A percentile compares a stretch with the other conserved stretches of the same genome.
Conservation (phyloP, 23 tunicate species). For the Clavelina lepadiformis region DNA sequence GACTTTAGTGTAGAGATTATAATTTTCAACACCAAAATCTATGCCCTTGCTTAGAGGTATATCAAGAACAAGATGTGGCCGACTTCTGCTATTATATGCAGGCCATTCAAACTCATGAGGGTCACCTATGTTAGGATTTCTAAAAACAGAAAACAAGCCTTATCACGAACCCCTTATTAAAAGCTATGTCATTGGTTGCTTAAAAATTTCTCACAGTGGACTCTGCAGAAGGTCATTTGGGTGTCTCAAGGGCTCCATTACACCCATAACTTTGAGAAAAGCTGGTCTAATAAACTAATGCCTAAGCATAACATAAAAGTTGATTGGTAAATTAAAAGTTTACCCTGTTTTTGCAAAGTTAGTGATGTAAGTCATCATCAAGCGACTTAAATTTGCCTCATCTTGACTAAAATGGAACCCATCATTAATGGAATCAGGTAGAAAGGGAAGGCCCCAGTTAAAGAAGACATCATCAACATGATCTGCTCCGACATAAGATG, state of each 20-base stretch:
- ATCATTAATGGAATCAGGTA: neutral
- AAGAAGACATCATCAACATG: neutral
- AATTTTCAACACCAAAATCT: neutral
- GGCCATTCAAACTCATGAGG: neutral
- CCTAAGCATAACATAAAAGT: no score
- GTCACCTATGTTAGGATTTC: neutral
- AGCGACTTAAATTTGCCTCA: neutral
- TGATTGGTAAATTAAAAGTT: no score
- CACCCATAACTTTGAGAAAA: no score
- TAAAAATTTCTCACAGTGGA: no score
- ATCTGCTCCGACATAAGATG: neutral
- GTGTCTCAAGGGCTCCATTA: no score
- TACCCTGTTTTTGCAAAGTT: slow-evolving; percentile 1
- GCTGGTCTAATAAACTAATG: no score
- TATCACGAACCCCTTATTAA: neutral
- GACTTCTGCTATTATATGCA: neutral
- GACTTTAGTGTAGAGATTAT: neutral
- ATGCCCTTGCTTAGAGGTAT: neutral
- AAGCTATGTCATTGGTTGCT: no score
- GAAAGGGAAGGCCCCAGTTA: neutral
- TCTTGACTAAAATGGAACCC: neutral
- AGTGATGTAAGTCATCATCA: neutral
- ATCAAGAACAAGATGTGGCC: neutral
- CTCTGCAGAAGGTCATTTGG: no score
- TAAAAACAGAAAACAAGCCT: neutral